Evolutionary conservation across 2,888 invertebrate genomes (phyloP), one percentile per base, ranked within the genome.

Genomic region (Drosophila merina): DNA sequence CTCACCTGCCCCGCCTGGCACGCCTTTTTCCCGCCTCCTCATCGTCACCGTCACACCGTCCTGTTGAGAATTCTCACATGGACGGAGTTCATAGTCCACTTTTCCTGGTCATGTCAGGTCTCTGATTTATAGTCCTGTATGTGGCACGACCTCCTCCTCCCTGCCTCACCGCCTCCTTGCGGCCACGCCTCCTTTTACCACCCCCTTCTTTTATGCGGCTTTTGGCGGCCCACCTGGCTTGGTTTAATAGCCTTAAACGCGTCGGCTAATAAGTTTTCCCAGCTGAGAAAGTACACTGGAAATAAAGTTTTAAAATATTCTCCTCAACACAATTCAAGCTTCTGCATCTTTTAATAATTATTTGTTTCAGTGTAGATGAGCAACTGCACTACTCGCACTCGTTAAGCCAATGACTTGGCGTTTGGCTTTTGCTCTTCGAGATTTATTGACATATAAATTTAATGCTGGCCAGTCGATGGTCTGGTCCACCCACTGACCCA

Each of bases 361-460:
- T 44, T 44, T 44, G 5, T 20, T 10, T 25, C 10, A 44, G 44
- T 44, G 44, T 14, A 25, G 8, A 42, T 14, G 14, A 42, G 10
- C 20, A 2, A 14, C 36, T 25, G 45, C 55, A 47, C 60, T 55
- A 12, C 14, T 54, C 38, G 20, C 55, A 42, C 55, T 47, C 40
- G 48, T 44, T 60, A 68, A 69, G 75, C 66, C 70, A 72, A 58
- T 78, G 76, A 76, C 70, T 76, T 56, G 84, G 72, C 81, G 84
- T 72, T 82, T 77, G 81, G 72, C 84, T 83, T 82, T 66, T 83
- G 84, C 74, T 75, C 70, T 75, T 68, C 40, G 70, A 84, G 86
- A 82, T 82, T 82, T 82, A 82, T 82, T 82, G 86, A 84, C 86
- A 86, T 80, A 82, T 82, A 82, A 82, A 82, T 82, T 86, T 86